A percentile compares a stretch with the other conserved stretches of the same genome.
Conservation (phyloP, 2,113 vertebrate genomes). For the Apodemus sylvaticus region DNA sequence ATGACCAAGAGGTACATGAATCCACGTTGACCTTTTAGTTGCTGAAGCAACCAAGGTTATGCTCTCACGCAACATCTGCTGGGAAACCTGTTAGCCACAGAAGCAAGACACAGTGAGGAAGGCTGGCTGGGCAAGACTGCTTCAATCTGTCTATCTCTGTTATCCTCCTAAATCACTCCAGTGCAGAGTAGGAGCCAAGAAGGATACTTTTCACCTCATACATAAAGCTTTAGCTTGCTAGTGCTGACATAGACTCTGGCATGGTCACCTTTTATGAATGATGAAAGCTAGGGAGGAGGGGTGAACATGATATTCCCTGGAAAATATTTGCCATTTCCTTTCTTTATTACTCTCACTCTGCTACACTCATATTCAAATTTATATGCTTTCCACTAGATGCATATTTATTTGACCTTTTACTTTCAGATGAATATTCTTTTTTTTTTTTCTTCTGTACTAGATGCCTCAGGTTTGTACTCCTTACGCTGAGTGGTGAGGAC, state of each 20-base stretch:
- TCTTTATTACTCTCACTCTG: neutral
- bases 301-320: constrained; percentile 13
- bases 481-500: neutral
- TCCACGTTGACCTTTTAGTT: constrained; percentile 63
- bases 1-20: neutral
- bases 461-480: neutral
- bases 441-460: neutral
- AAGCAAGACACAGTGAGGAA: constrained; percentile 39
- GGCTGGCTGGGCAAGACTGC: constrained; percentile 68
- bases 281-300: constrained; percentile 37
- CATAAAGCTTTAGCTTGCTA: constrained; percentile 52
- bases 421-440: constrained; percentile 42
- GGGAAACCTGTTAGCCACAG: constrained; percentile 42
- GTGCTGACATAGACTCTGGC: constrained; percentile 53
- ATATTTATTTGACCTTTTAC: constrained; percentile 58
- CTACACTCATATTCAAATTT: constrained; percentile 28
- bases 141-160: constrained; percentile 71
- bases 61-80: neutral
- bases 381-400: neutral
- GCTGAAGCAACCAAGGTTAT: neutral
- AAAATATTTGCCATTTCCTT: constrained; percentile 40
- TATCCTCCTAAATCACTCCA: constrained; percentile 73
- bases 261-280: constrained; percentile 53
- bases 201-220: constrained; percentile 60
- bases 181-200: constrained; percentile 32